Conservation (phyloP, 2,113 vertebrate species). For the Oreocharis arfaki region DNA sequence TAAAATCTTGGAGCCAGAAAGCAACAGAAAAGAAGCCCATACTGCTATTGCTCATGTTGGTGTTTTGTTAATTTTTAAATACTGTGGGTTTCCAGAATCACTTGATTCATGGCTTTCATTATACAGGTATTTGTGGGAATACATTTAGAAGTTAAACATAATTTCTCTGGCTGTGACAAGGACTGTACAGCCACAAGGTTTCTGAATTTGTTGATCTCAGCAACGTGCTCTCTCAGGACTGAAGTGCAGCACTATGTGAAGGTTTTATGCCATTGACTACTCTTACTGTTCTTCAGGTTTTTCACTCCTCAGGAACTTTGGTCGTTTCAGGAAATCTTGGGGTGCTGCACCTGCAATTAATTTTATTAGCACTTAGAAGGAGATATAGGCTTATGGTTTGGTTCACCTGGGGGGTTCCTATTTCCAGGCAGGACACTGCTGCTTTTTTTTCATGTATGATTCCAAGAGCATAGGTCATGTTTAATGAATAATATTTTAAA, state of each 20-base stretch:
- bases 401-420: background rate
- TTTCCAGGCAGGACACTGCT: background rate
- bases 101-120: background rate
- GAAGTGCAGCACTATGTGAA: background rate
- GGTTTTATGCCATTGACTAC: background rate
- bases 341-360: background rate
- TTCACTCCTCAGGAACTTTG: background rate
- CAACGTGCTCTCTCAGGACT: background rate
- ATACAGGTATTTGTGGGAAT: background rate
- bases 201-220: background rate
- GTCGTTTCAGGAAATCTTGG: background rate
- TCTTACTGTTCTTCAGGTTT: background rate
- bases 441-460: background rate
- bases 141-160: background rate
- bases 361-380: background rate
- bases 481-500: background rate
- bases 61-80: background rate
- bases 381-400: background rate
- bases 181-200: background rate
- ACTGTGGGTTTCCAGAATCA: background rate
- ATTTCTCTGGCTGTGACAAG: background rate
- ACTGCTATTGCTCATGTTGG: background rate
- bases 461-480: background rate
- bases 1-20: background rate
- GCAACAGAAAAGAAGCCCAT: background rate